Conservation (phyloP, 2,888 invertebrate genomes). For the Aphidius colemani region DNA sequence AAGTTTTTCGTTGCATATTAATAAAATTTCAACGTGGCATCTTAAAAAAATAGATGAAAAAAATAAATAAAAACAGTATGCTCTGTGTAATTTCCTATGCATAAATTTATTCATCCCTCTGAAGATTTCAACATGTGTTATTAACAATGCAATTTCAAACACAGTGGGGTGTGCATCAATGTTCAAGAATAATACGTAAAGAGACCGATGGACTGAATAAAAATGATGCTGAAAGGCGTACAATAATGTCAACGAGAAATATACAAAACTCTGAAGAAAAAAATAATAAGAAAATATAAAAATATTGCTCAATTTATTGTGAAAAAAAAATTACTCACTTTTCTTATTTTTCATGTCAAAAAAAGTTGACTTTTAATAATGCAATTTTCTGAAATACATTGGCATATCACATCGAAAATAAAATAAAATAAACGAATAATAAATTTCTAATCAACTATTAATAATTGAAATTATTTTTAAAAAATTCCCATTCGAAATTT, state of each 20-base stretch:
- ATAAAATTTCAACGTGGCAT: no score
- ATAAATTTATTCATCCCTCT: conserved; percentile 6
- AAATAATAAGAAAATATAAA: conserved; percentile 41
- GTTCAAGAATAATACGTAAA: conserved; percentile 27
- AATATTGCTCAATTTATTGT: conserved; percentile 43
- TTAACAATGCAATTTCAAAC: conserved; percentile 40
- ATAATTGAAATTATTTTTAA: no score
- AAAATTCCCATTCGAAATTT: no score
- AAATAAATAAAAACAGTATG: no score
- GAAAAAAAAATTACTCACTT: conserved; percentile 31
- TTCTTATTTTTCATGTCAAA: neutral
- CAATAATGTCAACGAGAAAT: neutral
- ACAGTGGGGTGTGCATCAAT: neutral
- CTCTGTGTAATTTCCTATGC: conserved; percentile 2
- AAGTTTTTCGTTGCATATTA: no score
- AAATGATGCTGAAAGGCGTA: no score
- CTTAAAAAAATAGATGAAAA: no score
- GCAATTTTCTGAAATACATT: conserved; percentile 26
- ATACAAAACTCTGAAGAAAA: neutral
- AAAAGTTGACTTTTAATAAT: conserved; percentile 37
- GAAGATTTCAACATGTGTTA: neutral
- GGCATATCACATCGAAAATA: no score
- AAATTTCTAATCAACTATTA: no score
- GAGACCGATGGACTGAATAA: no score
- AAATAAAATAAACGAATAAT: no score